Conservation (phyloP, 2,113 vertebrate species). For the Vulpes lagopus region DNA sequence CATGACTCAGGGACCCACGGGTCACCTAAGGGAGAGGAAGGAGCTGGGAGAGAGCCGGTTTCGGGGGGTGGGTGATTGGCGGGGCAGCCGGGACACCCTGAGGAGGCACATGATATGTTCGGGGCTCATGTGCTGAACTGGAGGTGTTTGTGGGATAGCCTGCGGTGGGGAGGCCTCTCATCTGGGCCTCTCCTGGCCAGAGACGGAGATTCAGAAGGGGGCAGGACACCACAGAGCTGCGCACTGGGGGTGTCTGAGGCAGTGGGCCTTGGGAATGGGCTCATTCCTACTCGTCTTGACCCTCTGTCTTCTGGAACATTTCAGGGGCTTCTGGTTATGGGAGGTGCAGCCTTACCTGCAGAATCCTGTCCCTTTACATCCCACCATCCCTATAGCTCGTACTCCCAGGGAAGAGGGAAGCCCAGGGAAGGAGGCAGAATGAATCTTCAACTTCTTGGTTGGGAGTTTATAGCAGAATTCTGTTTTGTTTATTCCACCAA, state of each 20-base stretch:
- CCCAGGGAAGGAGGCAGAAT: neutral
- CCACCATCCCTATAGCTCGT: neutral
- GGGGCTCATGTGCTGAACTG: neutral
- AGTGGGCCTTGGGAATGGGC: neutral
- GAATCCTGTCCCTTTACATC: neutral
- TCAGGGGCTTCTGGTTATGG: neutral
- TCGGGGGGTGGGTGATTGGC: neutral
- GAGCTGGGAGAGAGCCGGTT: neutral
- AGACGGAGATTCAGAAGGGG: neutral
- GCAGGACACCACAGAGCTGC: neutral
- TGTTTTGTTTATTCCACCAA: constrained; percentile 39
- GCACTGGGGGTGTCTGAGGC: neutral
- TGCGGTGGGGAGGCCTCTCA: neutral
- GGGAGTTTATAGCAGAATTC: constrained; percentile 24
- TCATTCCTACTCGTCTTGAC: neutral
- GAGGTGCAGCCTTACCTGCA: neutral
- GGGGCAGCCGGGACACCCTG: neutral
- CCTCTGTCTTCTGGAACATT: neutral
- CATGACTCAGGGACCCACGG: neutral
- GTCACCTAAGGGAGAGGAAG: neutral
- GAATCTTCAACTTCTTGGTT: constrained; percentile 3
- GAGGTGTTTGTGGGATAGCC: neutral
- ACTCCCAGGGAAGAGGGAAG: neutral
- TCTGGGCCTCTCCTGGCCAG: neutral
- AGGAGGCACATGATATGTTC: neutral